Percentiles rank a stretch among this genome's conserved stretches.
phyloP scores from a whole-genome alignment of 2,113 vertebrate species.

The Phrynocephalus versicolor region DNA sequence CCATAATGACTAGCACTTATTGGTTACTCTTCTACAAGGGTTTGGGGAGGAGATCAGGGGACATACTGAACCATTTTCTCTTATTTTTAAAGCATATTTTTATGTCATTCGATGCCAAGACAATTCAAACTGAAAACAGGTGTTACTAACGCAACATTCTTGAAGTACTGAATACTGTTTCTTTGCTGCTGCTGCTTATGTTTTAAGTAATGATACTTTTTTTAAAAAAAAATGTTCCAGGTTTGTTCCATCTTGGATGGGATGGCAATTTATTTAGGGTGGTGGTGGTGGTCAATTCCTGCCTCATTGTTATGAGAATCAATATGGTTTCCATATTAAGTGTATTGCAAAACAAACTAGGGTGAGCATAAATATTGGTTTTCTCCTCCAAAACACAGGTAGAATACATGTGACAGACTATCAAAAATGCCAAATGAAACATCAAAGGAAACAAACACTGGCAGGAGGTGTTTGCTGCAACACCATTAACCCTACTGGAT shows the following conservation, averaged over 20 bases:
- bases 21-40: too few species aligned
- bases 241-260: not conserved
- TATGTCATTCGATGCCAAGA: too few species aligned
- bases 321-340: not conserved
- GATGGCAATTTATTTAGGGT: not conserved
- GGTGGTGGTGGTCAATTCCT: not conserved
- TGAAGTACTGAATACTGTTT: too few species aligned
- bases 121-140: too few species aligned
- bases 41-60: too few species aligned
- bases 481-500: not conserved
- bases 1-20: too few species aligned
- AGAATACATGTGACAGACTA: not conserved
- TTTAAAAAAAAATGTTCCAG: not conserved
- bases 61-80: too few species aligned
- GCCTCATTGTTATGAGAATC: not conserved
- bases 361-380: not conserved
- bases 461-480: not conserved
- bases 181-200: too few species aligned
- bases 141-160: too few species aligned
- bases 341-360: not conserved
- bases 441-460: not conserved
- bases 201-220: too few species aligned
- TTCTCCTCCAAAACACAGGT: not conserved
- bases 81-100: too few species aligned
- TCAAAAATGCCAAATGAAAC: not conserved